Evolutionary conservation across 2,113 vertebrate genomes (phyloP).

Genomic region (Corythaeola cristata): DNA sequence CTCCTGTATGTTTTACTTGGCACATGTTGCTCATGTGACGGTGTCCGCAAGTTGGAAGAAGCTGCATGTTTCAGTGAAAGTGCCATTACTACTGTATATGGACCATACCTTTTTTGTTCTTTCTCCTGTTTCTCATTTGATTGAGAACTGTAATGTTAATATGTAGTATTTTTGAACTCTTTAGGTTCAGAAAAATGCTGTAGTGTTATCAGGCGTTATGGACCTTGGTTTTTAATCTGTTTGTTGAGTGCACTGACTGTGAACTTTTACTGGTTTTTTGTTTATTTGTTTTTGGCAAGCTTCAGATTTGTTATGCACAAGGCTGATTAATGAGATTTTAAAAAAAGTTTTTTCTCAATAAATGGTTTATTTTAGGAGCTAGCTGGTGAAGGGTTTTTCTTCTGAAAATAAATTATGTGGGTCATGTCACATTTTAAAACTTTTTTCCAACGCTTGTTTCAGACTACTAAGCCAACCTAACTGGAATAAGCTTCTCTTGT

Average conservation of each 20-base stretch:
- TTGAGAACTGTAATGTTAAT: constrained; percentile 71
- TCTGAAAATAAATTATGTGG: background rate
- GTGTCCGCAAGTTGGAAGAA: constrained; percentile 84
- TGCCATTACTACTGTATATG: constrained; percentile 87
- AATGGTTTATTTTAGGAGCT: constrained; percentile 88
- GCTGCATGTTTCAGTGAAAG: constrained; percentile 83
- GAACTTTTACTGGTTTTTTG: constrained; percentile 71
- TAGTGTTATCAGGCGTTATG: constrained; percentile 72
- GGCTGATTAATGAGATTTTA: constrained; percentile 72
- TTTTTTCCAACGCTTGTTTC: background rate
- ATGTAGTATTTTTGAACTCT: constrained; percentile 71
- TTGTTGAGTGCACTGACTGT: constrained; percentile 82
- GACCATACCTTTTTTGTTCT: constrained; percentile 70
- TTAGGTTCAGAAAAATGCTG: constrained; percentile 71
- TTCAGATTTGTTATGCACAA: constrained; percentile 79
- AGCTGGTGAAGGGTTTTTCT: constrained; percentile 11
- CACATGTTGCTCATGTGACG: constrained; percentile 81
- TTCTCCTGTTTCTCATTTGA: constrained; percentile 56
- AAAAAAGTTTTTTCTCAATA: constrained; percentile 80
- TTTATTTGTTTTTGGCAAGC: constrained; percentile 73
- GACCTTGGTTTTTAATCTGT: constrained; percentile 74
- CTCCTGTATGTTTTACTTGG: constrained; percentile 77
- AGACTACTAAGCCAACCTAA: background rate
- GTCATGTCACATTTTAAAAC: background rate
- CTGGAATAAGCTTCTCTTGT: background rate